phyloP scores from a whole-genome alignment of 2,113 vertebrate genomes.

The Semnopithecus entellus region DNA sequence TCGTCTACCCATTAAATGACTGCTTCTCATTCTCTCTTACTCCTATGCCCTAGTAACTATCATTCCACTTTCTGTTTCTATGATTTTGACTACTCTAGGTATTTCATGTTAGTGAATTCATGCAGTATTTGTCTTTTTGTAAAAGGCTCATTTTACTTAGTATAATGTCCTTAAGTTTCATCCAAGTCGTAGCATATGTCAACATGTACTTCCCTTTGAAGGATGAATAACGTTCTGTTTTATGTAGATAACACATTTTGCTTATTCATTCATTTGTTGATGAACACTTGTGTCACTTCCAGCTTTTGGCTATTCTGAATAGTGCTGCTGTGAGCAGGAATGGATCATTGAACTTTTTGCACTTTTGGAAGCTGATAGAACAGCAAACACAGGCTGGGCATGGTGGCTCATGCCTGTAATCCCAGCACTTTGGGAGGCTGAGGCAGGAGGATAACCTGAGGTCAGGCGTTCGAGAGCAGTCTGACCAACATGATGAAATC shows the following conservation, averaged over 20 bases:
- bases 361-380: neutral
- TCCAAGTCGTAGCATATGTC: neutral
- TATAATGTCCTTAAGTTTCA: neutral
- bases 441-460: no score
- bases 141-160: neutral
- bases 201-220: neutral
- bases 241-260: neutral
- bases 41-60: neutral
- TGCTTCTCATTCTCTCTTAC: neutral
- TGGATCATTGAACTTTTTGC: neutral
- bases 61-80: neutral
- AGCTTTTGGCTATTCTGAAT: neutral
- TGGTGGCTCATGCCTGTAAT: no score
- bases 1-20: neutral
- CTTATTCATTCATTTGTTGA: neutral
- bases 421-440: no score
- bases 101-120: neutral
- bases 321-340: fast-evolving
- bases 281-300: no score
- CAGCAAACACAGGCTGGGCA: no score
- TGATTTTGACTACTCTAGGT: neutral
- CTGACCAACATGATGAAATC: no score
- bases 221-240: neutral
- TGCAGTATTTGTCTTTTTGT: neutral
- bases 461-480: no score